Base-by-base conservation (phyloP, 2,797 vertebrate species). In the Gallinago solitaria region DNA sequence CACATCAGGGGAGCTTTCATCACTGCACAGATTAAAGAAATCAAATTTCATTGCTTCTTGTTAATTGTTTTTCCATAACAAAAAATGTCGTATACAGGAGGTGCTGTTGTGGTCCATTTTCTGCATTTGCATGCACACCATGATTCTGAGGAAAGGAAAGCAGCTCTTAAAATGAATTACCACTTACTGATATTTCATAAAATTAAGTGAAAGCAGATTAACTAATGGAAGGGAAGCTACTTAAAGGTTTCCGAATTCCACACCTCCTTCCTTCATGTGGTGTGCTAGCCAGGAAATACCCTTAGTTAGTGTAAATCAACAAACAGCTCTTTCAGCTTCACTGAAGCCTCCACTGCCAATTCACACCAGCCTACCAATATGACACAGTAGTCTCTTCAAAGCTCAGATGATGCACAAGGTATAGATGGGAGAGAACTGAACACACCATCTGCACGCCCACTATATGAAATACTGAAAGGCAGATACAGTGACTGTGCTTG, bases 11-110 rank as follows among this genome's bases (percentile, higher is more conserved):
- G 47, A 83, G 43, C 70, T 96, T 97, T 93, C 80, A 87, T 94
- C 91, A 81, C 76, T 87, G 28, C 69, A 47, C 33, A 93, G 93
- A 95, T 95, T 91, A 89, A 90, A 79, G 73, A 96, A 89, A 94
- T 85, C 9, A 19, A 60, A 85, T 94, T 89, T 92, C 56, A 68
- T 74, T 83, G 30, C 81, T 79, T 89, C 81, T 83, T 54, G 12
- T 85, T 91, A 96, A 91, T 97, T 91, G 78, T 83, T 96, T 95
- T 95, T 85, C 92, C 75, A 69, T 19, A 91, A 87, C 63, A 97
- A 94, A 86, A 4, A 51, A 7, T 12, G 48, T 70, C 0, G 0
- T 70, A 8, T 60, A 89, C 37, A 71, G 64, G 41, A 84, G 24
- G 16, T 48, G 32, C 28, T 78, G 45, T 63, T 89, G 32, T 75